Evolutionary conservation across 2,888 invertebrate genomes (phyloP).

Genomic region (Adelphocoris suturalis): DNA sequence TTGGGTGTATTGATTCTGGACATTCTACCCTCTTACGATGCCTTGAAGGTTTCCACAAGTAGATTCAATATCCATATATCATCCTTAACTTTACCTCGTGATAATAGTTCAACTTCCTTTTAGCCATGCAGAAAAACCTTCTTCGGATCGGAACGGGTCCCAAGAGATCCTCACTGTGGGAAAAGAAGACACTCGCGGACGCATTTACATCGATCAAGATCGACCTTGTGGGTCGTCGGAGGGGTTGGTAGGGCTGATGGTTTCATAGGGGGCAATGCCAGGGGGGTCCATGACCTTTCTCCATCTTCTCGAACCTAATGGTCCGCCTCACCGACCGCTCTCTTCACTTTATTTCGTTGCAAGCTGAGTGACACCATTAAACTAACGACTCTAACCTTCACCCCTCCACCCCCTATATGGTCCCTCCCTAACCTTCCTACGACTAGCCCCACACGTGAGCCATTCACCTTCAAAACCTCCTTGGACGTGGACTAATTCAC

Average conservation of each 20-base stretch:
- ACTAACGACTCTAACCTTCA: background rate
- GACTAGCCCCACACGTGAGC: background rate
- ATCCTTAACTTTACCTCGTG: no score
- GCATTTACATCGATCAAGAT: slow-evolving; percentile 19
- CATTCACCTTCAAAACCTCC: background rate
- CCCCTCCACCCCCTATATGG: background rate
- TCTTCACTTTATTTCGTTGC: slow-evolving; percentile 9
- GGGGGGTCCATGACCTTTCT: slow-evolving; percentile 13
- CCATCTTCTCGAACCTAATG: slow-evolving; percentile 2
- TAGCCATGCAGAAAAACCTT: no score
- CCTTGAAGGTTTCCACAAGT: no score
- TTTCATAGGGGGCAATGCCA: background rate
- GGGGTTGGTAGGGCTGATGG: background rate
- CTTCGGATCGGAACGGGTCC: no score
- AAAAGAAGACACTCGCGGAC: background rate
- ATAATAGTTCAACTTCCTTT: no score
- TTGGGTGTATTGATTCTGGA: no score
- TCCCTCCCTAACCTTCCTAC: background rate
- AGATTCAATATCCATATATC: no score
- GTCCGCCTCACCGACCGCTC: background rate
- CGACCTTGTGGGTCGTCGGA: background rate
- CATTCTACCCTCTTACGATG: no score
- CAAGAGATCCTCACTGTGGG: no score
- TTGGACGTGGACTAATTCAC: slow-evolving; percentile 6
- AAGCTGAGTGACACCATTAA: slow-evolving; percentile 20